These are phyloP conservation scores for Echinometra lucunter DNA, from an alignment of 53 echinoderm and acorn worm genomes.

Conservation along the genomic window DNA sequence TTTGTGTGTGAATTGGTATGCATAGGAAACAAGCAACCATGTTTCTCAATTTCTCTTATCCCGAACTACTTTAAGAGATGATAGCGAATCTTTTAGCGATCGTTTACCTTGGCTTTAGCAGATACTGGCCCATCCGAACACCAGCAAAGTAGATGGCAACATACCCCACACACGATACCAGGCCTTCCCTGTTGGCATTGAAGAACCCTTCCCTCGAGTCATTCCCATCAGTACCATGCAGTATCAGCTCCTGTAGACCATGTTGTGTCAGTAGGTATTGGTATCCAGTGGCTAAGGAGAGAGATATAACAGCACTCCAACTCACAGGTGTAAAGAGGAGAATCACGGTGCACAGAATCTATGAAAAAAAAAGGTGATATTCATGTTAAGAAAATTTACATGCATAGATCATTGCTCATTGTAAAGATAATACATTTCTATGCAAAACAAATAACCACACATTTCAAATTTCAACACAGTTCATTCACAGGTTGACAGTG, in stretches of 20 bases:
- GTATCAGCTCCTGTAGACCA: constrained; percentile 82
- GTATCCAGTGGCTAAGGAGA: constrained; percentile 79
- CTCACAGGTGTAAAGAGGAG: constrained; percentile 75
- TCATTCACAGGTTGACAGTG: no score
- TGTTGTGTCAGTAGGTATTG: constrained; percentile 80
- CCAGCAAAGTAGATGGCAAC: constrained; percentile 89
- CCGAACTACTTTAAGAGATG: no score
- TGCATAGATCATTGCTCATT: no score
- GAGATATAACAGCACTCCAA: constrained; percentile 76
- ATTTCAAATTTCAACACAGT: no score
- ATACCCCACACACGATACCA: constrained; percentile 89
- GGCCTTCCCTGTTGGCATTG: constrained; percentile 89
- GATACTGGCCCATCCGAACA: constrained; percentile 82
- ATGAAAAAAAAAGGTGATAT: not conserved
- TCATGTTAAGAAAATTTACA: no score
- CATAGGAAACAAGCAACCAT: no score
- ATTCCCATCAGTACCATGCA: constrained; percentile 82
- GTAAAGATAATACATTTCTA: not conserved
- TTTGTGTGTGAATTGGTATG: no score
- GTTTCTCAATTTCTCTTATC: no score
- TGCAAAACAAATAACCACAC: not conserved
- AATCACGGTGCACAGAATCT: constrained; percentile 79
- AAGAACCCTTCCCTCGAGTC: constrained; percentile 84
- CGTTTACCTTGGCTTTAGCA: constrained; percentile 84
- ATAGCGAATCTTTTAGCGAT: not conserved